phyloP scores from a whole-genome alignment of 1,140 invertebrate genomes.

The Ips typographus region DNA sequence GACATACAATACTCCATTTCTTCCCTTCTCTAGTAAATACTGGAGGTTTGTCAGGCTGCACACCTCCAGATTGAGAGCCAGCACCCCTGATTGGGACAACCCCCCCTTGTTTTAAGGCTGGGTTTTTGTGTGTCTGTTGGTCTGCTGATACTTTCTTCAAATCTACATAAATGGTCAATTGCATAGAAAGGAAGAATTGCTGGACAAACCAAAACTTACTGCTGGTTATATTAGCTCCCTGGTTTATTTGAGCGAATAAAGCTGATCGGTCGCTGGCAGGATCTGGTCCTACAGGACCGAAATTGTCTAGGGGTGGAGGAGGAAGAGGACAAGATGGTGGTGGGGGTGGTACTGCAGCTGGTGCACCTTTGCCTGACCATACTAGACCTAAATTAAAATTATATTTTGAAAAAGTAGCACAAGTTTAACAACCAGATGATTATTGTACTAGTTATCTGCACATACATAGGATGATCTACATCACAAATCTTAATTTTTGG shows the following conservation, averaged over 20 bases:
- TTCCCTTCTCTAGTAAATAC: slow-evolving; percentile 88
- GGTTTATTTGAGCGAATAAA: slow-evolving; percentile 91
- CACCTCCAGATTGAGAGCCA: slow-evolving; percentile 29
- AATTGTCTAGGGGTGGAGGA: slow-evolving; percentile 63
- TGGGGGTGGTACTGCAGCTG: slow-evolving; percentile 61
- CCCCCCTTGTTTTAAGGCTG: slow-evolving; percentile 76
- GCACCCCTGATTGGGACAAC: slow-evolving; percentile 77
- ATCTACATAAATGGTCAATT: slow-evolving; percentile 49
- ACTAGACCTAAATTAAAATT: slow-evolving; percentile 58
- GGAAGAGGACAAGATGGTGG: slow-evolving; percentile 69
- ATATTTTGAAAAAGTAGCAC: background rate
- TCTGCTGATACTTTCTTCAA: slow-evolving; percentile 95
- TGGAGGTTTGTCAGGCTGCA: slow-evolving; percentile 68
- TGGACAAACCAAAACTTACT: slow-evolving; percentile 38
- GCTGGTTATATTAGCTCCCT: slow-evolving; percentile 88
- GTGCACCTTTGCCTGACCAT: slow-evolving; percentile 70
- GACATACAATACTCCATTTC: slow-evolving; percentile 84
- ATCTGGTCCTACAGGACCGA: slow-evolving; percentile 59
- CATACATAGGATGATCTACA: too few species aligned
- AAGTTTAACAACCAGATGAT: background rate
- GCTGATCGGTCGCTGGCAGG: slow-evolving; percentile 64
- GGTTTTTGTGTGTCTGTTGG: slow-evolving; percentile 99
- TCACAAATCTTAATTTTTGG: too few species aligned
- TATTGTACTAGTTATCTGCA: background rate
- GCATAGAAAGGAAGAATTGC: background rate